phyloP scores from a whole-genome alignment of 2,888 invertebrate genomes.

The Ametastegia equiseti region DNA sequence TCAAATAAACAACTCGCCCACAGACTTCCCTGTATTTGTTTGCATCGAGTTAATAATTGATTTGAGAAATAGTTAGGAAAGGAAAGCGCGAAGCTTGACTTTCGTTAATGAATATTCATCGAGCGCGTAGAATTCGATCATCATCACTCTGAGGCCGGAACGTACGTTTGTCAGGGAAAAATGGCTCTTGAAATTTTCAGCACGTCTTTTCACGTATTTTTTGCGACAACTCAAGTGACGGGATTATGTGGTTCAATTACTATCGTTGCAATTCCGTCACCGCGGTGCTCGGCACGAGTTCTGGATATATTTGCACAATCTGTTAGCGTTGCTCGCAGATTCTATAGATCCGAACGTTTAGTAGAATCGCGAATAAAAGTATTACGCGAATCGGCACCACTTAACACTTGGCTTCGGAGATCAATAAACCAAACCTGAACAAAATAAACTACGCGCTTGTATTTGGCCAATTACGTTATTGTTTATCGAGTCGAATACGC shows the following conservation, averaged over 20 bases:
- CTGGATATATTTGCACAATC: background rate
- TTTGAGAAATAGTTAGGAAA: too few relatives aligned
- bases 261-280: slow-evolving; percentile 10
- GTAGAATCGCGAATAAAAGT: background rate
- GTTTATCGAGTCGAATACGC: too few relatives aligned
- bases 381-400: background rate
- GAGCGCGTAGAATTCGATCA: too few relatives aligned
- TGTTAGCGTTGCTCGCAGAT: background rate
- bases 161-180: background rate
- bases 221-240: background rate
- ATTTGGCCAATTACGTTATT: too few relatives aligned
- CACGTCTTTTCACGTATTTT: background rate
- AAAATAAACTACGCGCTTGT: too few relatives aligned
- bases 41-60: too few relatives aligned
- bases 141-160: too few relatives aligned
- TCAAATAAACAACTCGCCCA: background rate
- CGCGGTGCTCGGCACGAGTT: background rate
- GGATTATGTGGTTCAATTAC: background rate
- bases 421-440: too few relatives aligned
- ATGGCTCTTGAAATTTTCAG: background rate
- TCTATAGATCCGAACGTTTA: background rate
- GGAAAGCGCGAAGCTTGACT: too few relatives aligned
- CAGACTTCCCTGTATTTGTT: too few relatives aligned
- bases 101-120: too few relatives aligned
- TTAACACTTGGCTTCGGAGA: too few relatives aligned